Conservation (phyloP, 2,797 vertebrate species). For the Esox lucius region DNA sequence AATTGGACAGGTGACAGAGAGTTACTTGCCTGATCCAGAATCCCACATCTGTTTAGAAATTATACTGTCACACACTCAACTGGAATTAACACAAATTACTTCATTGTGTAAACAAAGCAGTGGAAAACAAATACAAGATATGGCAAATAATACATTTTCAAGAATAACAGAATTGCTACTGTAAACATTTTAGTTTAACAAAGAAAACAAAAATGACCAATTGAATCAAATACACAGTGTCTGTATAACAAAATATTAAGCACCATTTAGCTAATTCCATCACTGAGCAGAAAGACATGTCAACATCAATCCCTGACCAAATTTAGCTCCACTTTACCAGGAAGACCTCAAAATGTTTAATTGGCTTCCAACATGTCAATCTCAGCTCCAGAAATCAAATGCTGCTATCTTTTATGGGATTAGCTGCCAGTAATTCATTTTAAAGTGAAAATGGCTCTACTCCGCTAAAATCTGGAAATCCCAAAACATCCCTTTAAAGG, state of each 20-base stretch:
- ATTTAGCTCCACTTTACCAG: not conserved
- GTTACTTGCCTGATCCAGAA: not conserved
- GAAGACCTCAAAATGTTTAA: slow-evolving; percentile 8
- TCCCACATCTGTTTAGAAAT: not conserved
- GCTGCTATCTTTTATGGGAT: not conserved
- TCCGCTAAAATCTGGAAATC: too few species aligned
- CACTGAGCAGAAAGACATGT: not conserved
- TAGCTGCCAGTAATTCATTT: not conserved
- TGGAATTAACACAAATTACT: not conserved
- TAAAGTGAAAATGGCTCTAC: not conserved
- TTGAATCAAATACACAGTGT: not conserved
- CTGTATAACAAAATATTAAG: not conserved
- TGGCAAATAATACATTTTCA: not conserved
- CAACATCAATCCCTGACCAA: not conserved
- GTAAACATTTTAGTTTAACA: not conserved
- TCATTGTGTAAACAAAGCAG: slow-evolving; percentile 3
- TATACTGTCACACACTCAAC: slow-evolving; percentile 3
- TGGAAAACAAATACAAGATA: not conserved
- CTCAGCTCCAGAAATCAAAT: not conserved
- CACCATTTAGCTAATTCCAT: not conserved
- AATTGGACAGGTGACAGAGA: not conserved
- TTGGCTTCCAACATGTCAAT: not conserved
- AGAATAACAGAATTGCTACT: not conserved
- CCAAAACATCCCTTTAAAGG: too few species aligned
- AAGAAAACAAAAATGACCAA: slow-evolving; percentile 22